A percentile compares a stretch with the other conserved stretches of the same genome.
These are phyloP conservation scores for Nerophis ophidion DNA, from an alignment of 2,113 vertebrate genomes.

Conservation along the genomic window DNA sequence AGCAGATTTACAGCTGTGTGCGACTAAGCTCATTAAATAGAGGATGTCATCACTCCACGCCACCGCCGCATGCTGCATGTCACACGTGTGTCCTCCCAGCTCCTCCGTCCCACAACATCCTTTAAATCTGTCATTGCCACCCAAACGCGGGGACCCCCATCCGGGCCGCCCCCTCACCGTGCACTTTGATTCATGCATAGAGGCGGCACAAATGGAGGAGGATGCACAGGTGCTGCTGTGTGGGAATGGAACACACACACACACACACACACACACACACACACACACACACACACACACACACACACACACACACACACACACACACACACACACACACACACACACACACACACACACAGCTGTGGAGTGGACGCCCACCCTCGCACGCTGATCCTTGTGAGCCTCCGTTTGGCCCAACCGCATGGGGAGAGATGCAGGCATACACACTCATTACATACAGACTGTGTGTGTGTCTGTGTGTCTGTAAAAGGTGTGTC, in stretches of 20 bases:
- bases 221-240: constrained; percentile 29
- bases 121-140: constrained; percentile 98
- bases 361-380: background rate
- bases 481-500: too few species aligned
- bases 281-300: background rate
- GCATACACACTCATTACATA: constrained; percentile 55
- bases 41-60: constrained; percentile 94
- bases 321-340: constrained; percentile 9
- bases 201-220: constrained; percentile 31
- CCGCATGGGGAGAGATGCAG: constrained; percentile 70
- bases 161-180: constrained; percentile 38
- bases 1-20: constrained; percentile 76
- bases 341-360: constrained; percentile 1
- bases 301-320: background rate
- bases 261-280: background rate
- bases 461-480: constrained; percentile 13
- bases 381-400: constrained; percentile 10
- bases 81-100: constrained; percentile 84
- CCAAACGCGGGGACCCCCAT: constrained; percentile 77
- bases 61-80: constrained; percentile 81
- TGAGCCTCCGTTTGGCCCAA: constrained; percentile 58
- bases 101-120: constrained; percentile 91
- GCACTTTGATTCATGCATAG: constrained; percentile 26
- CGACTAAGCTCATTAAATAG: constrained; percentile 82
- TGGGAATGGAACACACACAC: constrained; percentile 13